A percentile compares a stretch with the other conserved stretches of the same genome.
Evolutionary conservation across 1,140 invertebrate species (phyloP).

Genomic region (Drepana arcuata): DNA sequence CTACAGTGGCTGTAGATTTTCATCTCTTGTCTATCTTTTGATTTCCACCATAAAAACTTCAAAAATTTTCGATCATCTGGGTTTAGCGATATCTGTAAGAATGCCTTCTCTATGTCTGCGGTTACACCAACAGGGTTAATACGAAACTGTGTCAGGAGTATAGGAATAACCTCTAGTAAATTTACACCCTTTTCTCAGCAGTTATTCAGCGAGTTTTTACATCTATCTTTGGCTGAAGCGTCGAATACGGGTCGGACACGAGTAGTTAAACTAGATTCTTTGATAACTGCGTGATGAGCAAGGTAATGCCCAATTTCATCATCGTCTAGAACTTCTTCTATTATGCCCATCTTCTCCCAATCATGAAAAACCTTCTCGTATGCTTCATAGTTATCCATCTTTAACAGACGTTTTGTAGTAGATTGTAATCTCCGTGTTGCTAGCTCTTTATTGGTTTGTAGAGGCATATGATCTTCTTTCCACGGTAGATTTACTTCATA

Average conservation of each 20-base stretch:
- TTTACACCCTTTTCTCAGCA: slow-evolving; percentile 24
- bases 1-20: slow-evolving; percentile 3
- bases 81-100: neutral
- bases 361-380: no score
- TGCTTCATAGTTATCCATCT: no score
- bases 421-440: no score
- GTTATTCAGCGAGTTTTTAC: slow-evolving; percentile 19
- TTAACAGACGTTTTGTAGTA: no score
- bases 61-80: neutral
- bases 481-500: no score
- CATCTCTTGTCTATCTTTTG: neutral
- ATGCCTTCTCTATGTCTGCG: slow-evolving; percentile 46
- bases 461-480: no score
- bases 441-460: no score
- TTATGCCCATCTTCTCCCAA: no score
- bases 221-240: slow-evolving; percentile 20
- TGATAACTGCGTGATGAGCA: slow-evolving; percentile 35
- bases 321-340: no score
- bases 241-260: slow-evolving; percentile 25
- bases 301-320: slow-evolving; percentile 34
- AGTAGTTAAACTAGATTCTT: slow-evolving; percentile 28
- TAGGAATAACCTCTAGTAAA: slow-evolving; percentile 48
- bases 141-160: slow-evolving; percentile 43
- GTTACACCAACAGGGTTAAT: slow-evolving; percentile 33
- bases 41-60: slow-evolving; percentile 1